Percentiles rank a stretch among this genome's conserved stretches.
Evolutionary conservation across 92 coral and sea anemone genomes (phyloP).

Genomic region (Bergia sp.): DNA sequence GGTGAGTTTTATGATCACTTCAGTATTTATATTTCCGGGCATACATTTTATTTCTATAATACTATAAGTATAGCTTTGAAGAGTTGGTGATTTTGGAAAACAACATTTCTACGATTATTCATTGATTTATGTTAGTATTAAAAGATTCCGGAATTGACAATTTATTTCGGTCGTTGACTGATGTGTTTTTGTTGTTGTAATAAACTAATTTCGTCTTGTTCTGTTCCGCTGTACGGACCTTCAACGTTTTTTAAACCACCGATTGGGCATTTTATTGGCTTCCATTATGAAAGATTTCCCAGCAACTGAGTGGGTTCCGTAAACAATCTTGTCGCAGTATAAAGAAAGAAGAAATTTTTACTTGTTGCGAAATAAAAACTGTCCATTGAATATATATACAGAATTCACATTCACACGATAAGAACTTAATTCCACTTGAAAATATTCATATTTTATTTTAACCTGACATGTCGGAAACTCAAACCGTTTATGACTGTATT

Average conservation of each 20-base stretch:
- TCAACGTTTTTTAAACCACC: background rate
- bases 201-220: background rate
- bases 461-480: too few relatives aligned
- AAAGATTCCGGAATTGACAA: background rate
- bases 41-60: background rate
- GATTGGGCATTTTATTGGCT: background rate
- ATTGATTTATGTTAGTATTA: background rate
- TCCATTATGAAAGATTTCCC: background rate
- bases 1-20: slow-evolving; percentile 49
- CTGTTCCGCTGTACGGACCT: background rate
- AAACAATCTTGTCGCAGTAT: background rate
- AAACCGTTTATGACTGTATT: too few relatives aligned
- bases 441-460: background rate
- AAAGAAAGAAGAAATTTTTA: background rate
- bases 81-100: background rate
- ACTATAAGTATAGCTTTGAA: background rate
- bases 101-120: background rate
- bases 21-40: background rate
- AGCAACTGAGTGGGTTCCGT: background rate
- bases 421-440: too few relatives aligned
- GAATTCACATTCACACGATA: background rate
- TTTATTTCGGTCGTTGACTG: background rate
- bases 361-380: background rate
- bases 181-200: background rate
- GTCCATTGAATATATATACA: too few relatives aligned